These are phyloP conservation scores for Hermodice carunculata DNA, from an alignment of 2,888 invertebrate species.

Conservation along the genomic window DNA sequence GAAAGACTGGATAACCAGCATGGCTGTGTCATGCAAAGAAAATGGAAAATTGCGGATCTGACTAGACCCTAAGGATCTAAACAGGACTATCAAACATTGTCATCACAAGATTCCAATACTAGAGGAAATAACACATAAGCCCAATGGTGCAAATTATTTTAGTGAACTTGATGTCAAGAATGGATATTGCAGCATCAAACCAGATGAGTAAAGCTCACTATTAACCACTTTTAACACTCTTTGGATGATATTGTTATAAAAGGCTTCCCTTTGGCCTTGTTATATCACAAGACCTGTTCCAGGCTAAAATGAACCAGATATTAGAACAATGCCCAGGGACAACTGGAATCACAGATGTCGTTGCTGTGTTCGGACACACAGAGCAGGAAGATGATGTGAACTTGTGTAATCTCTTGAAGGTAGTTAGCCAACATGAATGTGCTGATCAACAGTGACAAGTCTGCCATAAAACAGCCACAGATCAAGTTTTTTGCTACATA, in stretches of 20 bases:
- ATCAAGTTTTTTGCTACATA: slow-evolving; percentile 30
- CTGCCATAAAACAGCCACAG: slow-evolving; percentile 5
- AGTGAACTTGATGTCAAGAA: slow-evolving; percentile 25
- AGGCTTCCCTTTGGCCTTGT: slow-evolving; percentile 11
- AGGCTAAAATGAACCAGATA: slow-evolving; percentile 7
- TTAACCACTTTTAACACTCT: slow-evolving; percentile 24
- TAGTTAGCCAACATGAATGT: neutral
- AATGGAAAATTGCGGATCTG: slow-evolving; percentile 22
- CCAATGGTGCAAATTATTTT: slow-evolving; percentile 21
- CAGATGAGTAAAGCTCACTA: slow-evolving; percentile 8
- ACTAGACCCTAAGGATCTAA: slow-evolving; percentile 24
- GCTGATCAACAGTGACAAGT: neutral
- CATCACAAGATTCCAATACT: slow-evolving; percentile 19
- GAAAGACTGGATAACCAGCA: slow-evolving; percentile 24
- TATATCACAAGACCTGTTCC: slow-evolving; percentile 13
- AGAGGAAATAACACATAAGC: slow-evolving; percentile 24
- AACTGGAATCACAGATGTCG: slow-evolving; percentile 4
- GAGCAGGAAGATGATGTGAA: slow-evolving; percentile 6
- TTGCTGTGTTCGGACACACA: neutral
- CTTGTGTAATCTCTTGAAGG: neutral
- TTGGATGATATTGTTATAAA: slow-evolving; percentile 1
- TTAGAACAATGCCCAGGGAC: neutral
- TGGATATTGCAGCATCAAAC: slow-evolving; percentile 29
- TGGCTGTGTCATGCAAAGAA: slow-evolving; percentile 10
- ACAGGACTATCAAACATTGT: slow-evolving; percentile 15